Percentiles rank a stretch among this genome's conserved stretches.
Conservation (phyloP, 2,797 vertebrate genomes). For the Geotria australis region DNA sequence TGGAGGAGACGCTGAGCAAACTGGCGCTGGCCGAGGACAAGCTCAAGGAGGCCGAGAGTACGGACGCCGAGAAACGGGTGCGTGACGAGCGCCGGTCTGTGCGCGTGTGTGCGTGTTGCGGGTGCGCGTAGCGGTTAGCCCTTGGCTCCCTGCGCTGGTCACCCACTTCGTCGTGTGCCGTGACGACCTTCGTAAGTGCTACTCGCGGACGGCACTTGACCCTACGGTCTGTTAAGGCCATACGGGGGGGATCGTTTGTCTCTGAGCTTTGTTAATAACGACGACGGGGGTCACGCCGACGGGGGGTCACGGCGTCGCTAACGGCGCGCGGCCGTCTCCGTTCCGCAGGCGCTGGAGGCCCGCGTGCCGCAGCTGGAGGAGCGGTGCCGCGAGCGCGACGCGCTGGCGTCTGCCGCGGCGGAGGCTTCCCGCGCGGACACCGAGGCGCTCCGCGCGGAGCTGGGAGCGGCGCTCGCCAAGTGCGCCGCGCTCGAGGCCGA, state of each 20-base stretch:
- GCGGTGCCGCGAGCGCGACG: constrained; percentile 24
- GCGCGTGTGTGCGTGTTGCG: too few species aligned
- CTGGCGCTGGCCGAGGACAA: constrained; percentile 48
- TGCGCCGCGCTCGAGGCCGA: constrained; percentile 18
- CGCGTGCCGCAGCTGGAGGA: constrained; percentile 11
- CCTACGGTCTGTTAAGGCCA: too few species aligned
- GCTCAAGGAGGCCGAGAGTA: constrained; percentile 53
- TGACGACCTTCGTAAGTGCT: too few species aligned
- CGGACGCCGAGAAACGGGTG: constrained; percentile 10
- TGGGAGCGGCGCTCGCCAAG: constrained; percentile 28
- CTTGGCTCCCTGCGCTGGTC: too few species aligned
- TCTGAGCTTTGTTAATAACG: too few species aligned
- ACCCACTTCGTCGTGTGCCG: too few species aligned
- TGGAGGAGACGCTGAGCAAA: constrained; percentile 73
- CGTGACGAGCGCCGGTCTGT: too few species aligned
- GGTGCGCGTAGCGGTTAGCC: too few species aligned
- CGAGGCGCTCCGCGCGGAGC: constrained; percentile 23
- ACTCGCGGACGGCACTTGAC: too few species aligned
- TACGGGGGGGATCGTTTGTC: too few species aligned
- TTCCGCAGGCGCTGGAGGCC: too few species aligned
- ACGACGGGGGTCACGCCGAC: too few species aligned
- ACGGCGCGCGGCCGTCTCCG: constrained; percentile 3
- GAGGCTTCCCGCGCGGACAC: constrained; percentile 36
- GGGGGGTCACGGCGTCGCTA: constrained; percentile 25
- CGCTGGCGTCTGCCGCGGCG: constrained; percentile 24